Evolutionary conservation across 1,140 invertebrate genomes (phyloP).

Genomic region (Sesamia nonagrioides): DNA sequence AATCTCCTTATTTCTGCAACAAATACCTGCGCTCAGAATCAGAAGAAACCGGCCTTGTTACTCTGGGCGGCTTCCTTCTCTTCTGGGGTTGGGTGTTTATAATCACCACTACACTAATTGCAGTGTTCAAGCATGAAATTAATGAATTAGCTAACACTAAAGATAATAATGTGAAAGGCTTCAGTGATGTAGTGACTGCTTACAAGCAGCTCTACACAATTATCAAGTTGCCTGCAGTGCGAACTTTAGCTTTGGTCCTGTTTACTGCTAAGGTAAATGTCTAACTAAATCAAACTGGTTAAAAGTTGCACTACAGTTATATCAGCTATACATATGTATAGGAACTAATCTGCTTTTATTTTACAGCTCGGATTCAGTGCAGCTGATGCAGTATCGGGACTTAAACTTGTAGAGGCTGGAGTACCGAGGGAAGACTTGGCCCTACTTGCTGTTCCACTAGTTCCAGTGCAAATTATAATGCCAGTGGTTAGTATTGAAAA

Average conservation of each 20-base stretch:
- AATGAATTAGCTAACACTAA: conserved; percentile 72
- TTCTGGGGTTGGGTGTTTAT: conserved; percentile 99
- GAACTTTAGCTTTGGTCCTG: conserved; percentile 92
- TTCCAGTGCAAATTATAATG: conserved; percentile 98
- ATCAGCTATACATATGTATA: no score
- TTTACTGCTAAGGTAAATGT: conserved; percentile 95
- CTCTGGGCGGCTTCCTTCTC: conserved; percentile 96
- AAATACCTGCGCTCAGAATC: conserved; percentile 94
- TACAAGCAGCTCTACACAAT: conserved; percentile 96
- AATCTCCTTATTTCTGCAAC: conserved; percentile 98
- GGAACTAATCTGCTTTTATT: neutral
- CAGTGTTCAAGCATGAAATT: conserved; percentile 95
- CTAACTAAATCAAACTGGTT: neutral
- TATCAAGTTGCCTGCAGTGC: conserved; percentile 94
- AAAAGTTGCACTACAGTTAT: no score
- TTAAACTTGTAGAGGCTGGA: conserved; percentile 98
- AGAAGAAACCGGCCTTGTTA: conserved; percentile 93
- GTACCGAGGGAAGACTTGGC: conserved; percentile 98
- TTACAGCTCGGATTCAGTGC: conserved; percentile 97
- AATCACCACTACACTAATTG: conserved; percentile 96
- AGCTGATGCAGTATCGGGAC: conserved; percentile 97
- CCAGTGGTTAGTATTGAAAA: conserved; percentile 92
- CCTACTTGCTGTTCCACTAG: conserved; percentile 95
- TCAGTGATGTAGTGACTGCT: conserved; percentile 91
- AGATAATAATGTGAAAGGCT: conserved; percentile 72